Conservation (phyloP, 2,888 invertebrate species). For the Oligia fasciuncula region DNA sequence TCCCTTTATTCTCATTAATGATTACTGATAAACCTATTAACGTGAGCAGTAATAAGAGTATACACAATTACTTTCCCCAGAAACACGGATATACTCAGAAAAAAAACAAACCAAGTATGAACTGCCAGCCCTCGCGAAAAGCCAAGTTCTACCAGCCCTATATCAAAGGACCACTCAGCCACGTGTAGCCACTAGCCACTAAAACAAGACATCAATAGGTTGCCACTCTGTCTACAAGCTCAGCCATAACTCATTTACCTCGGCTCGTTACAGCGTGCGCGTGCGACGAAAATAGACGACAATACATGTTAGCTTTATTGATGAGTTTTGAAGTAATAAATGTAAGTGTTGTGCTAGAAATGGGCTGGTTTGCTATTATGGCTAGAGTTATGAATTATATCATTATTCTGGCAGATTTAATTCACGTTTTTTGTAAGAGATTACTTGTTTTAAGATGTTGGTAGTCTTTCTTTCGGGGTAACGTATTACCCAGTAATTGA, state of each 20-base stretch:
- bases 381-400: constrained; percentile 16
- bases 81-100: background rate
- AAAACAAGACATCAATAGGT: constrained; percentile 59
- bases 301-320: constrained; percentile 53
- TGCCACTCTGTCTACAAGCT: constrained; percentile 63
- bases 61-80: no score
- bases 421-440: background rate
- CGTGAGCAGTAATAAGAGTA: background rate
- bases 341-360: constrained; percentile 20
- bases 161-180: background rate
- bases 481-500: background rate
- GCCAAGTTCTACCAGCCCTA: background rate
- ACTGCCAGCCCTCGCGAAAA: background rate
- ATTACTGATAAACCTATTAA: background rate
- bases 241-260: constrained; percentile 58
- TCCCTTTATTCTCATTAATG: background rate
- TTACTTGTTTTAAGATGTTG: background rate
- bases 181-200: constrained; percentile 19
- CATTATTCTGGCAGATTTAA: background rate
- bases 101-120: no score
- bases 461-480: background rate
- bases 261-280: constrained; percentile 45
- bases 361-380: constrained; percentile 16
- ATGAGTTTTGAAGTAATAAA: constrained; percentile 38
- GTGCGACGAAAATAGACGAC: constrained; percentile 57